Conservation (phyloP, 2,888 invertebrate species). For the Polydrusus cervinus region DNA sequence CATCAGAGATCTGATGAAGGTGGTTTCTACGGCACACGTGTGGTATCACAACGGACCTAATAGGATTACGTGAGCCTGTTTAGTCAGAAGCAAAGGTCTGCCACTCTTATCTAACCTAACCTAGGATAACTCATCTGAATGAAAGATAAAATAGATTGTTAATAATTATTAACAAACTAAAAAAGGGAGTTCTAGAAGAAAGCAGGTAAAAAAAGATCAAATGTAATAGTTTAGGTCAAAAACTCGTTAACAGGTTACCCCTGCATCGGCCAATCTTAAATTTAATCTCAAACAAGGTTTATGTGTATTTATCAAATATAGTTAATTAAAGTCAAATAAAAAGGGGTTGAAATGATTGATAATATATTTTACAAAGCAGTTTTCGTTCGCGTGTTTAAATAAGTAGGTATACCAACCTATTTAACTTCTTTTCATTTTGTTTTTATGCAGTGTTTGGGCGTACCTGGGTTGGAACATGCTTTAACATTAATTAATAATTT, state of each 20-base stretch:
- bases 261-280: constrained; percentile 4
- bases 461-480: not conserved
- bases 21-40: too few relatives aligned
- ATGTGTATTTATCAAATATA: not conserved
- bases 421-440: constrained; percentile 12
- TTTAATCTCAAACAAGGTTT: constrained; percentile 11
- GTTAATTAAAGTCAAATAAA: constrained; percentile 16
- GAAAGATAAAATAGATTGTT: too few relatives aligned
- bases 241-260: not conserved
- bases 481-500: constrained; percentile 17
- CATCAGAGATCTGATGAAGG: too few relatives aligned
- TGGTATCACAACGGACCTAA: too few relatives aligned
- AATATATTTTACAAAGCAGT: not conserved
- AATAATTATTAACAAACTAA: too few relatives aligned
- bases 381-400: constrained; percentile 12
- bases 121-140: too few relatives aligned
- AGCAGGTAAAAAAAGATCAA: too few relatives aligned
- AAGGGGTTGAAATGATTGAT: constrained; percentile 19
- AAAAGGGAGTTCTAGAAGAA: too few relatives aligned
- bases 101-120: too few relatives aligned
- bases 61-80: too few relatives aligned
- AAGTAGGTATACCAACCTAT: not conserved
- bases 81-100: too few relatives aligned
- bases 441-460: constrained; percentile 25
- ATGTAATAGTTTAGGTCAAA: not conserved